Evolutionary conservation across 2,888 invertebrate species (phyloP), one percentile per base, ranked within the genome.

Genomic region (Platycheirus rosarum): DNA sequence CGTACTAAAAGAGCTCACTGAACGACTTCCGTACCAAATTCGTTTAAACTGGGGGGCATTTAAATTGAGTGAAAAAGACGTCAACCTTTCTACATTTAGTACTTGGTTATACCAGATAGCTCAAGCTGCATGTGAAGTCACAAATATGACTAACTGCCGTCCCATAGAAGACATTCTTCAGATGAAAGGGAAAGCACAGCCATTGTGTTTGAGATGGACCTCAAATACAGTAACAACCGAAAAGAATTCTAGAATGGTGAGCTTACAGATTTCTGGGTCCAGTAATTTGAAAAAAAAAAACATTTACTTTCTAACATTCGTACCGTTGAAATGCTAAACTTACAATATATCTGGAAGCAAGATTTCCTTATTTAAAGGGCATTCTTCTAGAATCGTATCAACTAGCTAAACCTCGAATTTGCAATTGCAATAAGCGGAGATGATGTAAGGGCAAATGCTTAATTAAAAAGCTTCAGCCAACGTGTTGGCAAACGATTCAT

Each of bases 141-240:
- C 53, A 18, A 2, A 53, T 8, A 18, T 35, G 16, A 18, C n/a
- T 20, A n/a, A n/a, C n/a, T n/a, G n/a, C n/a, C n/a, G n/a, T n/a
- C n/a, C n/a, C n/a, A n/a, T n/a, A n/a, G n/a, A n/a, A 7, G 32
- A 46, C 2, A 7, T n/a, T 8, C 13, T 62, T 3, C 9, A 35
- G n/a, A 26, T 46, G n/a, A 6, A n/a, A 4, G 37, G 63, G 0
- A 16, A 23, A n/a, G 5, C 26, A 20, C 11, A 46, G 20, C 48
- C 32, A n/a, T 18, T 68, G n/a, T 55, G 55, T n/a, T 42, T 51
- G 42, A 51, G 16, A n/a, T 32, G 44, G 44, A 46, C 35, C 35
- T 8, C 35, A 35, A 35, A 8, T 35, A 35, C 35, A 2, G 9
- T 6, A 8, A 35, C 7, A 11, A 35, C 3, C 5, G 35, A 6